Conservation (phyloP, 2,113 vertebrate genomes). For the Limanda limanda region DNA sequence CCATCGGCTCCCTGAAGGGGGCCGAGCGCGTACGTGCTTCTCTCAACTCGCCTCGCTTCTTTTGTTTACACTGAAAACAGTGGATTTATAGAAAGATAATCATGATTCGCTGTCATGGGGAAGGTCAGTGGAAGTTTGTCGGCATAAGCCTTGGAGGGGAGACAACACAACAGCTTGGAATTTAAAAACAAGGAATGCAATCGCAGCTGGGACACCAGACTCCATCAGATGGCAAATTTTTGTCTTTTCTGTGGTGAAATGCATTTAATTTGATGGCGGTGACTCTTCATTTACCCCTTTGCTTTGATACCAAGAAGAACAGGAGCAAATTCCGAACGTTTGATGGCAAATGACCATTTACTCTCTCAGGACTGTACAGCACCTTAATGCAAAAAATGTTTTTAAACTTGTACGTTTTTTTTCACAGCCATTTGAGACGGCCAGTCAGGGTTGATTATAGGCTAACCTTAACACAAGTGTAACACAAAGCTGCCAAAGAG, state of each 20-base stretch:
- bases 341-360: neutral
- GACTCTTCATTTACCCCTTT: conserved; percentile 2
- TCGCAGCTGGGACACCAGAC: conserved; percentile 45
- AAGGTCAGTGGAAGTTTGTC: conserved; percentile 69
- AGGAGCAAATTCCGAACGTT: neutral
- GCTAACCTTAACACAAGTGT: conserved; percentile 71
- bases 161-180: conserved; percentile 55
- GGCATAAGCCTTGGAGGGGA: conserved; percentile 34
- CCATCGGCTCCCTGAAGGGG: neutral
- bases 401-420: conserved; percentile 1
- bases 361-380: neutral
- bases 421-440: conserved; percentile 7
- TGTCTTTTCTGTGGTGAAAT: conserved; percentile 25
- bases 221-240: conserved; percentile 35
- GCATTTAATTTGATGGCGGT: conserved; percentile 16
- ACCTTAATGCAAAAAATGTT: neutral
- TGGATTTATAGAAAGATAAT: conserved; percentile 52
- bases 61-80: conserved; percentile 68
- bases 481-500: conserved; percentile 69
- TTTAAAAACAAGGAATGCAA: conserved; percentile 46
- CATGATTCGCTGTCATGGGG: conserved; percentile 35
- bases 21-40: conserved; percentile 4
- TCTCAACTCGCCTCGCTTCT: conserved; percentile 36
- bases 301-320: neutral
- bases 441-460: conserved; percentile 35